Evolutionary conservation across 2,113 vertebrate genomes (phyloP), one percentile per base, ranked within the genome.

Genomic region (Vidua macroura): DNA sequence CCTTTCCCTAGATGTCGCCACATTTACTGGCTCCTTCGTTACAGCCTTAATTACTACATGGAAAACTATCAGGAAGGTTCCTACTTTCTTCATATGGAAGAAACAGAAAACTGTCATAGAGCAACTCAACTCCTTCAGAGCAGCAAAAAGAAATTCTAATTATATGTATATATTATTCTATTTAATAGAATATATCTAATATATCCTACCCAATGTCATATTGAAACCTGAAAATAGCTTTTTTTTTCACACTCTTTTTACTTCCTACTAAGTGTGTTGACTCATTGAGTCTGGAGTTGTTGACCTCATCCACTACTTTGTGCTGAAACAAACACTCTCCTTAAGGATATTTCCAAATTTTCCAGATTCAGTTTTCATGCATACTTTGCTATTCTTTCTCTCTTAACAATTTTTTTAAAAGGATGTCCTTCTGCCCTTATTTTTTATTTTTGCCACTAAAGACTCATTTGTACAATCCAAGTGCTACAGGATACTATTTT

Each of bases 1-100:
- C 27, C 58, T 30, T 35, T 77, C 90, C 48, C 76, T 88, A 90
- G 94, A 80, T 74, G 88, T 94, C 64, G 39, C 86, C 88, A 86
- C 33, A 10, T 55, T 74, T 90, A 88, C 72, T 93, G 64, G 10
- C 46, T 69, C 62, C 35, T 41, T 76, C 20, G 18, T 27, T 18
- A 37, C 10, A 51, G 31, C 51, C 10, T 74, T 73, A 31, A 39
- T 41, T 25, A 72, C n/a, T 15, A 31, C 31, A 35, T 0, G 23
- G 31, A 73, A 80, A 82, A 76, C 13, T 9, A 37, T 15, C 24
- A 24, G 1, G 19, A 2, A 52, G 33, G 30, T 43, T 80, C 20
- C 35, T 31, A 17, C 31, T 70, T 72, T 63, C 53, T 56, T 64
- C 44, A 17, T 5, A 59, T 0, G n/a, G 24, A 75, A 93, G 70